Percentiles rank a stretch among this genome's conserved stretches.
phyloP scores from a whole-genome alignment of 2,797 vertebrate species.

The Cirrhinus mrigala region DNA sequence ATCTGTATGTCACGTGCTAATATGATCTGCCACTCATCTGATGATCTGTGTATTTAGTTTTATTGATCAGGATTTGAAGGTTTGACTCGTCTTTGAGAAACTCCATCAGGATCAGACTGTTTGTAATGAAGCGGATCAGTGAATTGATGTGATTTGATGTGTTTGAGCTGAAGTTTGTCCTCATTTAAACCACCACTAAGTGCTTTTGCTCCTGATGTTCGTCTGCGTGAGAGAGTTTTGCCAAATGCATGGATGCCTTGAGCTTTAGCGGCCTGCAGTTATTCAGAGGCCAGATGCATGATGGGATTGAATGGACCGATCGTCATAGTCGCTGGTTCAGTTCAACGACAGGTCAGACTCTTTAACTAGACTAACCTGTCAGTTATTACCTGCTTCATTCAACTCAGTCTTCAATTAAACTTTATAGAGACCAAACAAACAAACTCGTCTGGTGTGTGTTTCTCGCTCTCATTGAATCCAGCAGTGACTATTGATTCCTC shows the following conservation, averaged over 20 bases:
- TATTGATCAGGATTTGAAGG: neutral
- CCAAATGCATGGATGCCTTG: slow-evolving; percentile 66
- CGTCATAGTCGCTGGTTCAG: slow-evolving; percentile 22
- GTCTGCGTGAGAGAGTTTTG: slow-evolving; percentile 31
- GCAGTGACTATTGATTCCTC: neutral
- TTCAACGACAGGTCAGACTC: neutral
- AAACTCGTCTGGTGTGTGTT: neutral
- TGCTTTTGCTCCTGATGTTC: slow-evolving; percentile 34
- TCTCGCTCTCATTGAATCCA: no score
- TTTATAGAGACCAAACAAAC: slow-evolving; percentile 30
- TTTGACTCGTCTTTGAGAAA: neutral
- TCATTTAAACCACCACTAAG: slow-evolving; percentile 3
- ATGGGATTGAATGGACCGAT: slow-evolving; percentile 50
- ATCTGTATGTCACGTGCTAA: neutral
- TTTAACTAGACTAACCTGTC: slow-evolving; percentile 27
- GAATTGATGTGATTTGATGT: neutral
- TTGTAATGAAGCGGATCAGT: neutral
- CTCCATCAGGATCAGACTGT: neutral
- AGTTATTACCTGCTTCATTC: slow-evolving; percentile 29
- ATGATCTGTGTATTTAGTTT: neutral
- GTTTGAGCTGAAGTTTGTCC: neutral
- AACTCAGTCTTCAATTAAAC: slow-evolving; percentile 34
- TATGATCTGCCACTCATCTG: neutral
- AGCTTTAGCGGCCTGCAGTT: slow-evolving; percentile 54
- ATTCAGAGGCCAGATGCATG: slow-evolving; percentile 59